A percentile compares a stretch with the other conserved stretches of the same genome.
phyloP scores from a whole-genome alignment of 2,797 vertebrate genomes.

The Etheostoma nigrum region DNA sequence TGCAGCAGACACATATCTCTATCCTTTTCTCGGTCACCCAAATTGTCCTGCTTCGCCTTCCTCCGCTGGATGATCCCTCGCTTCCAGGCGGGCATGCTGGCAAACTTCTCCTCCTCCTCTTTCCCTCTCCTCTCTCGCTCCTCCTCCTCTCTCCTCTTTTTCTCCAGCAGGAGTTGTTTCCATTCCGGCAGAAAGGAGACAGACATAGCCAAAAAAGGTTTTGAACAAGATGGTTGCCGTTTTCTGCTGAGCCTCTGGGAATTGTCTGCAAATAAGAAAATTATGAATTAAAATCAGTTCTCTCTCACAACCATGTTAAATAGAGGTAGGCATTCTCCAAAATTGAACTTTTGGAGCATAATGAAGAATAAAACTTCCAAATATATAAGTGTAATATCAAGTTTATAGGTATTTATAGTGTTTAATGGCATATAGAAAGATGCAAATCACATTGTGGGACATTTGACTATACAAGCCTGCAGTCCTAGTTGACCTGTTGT shows the following conservation, averaged over 20 bases:
- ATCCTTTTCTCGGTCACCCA: conserved; percentile 71
- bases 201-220: conserved; percentile 78
- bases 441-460: neutral
- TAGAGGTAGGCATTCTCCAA: neutral
- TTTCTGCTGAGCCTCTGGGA: conserved; percentile 42
- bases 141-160: conserved; percentile 90
- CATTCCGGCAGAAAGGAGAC: conserved; percentile 88
- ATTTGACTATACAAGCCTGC: neutral
- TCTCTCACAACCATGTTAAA: neutral
- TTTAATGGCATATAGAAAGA: neutral
- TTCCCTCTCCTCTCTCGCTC: conserved; percentile 85
- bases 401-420: neutral
- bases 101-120: conserved; percentile 88
- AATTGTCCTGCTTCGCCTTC: conserved; percentile 85
- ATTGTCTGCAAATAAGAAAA: conserved; percentile 45
- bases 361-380: neutral
- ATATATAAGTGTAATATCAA: neutral
- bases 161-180: conserved; percentile 92
- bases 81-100: conserved; percentile 94
- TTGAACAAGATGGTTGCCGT: conserved; percentile 22
- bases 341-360: neutral
- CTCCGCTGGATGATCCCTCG: conserved; percentile 91
- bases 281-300: neutral
- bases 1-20: conserved; percentile 61
- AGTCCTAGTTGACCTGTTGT: neutral